Percentiles rank a stretch among this genome's conserved stretches.
phyloP scores from a whole-genome alignment of 2,113 vertebrate species.

The Suricata suricatta region DNA sequence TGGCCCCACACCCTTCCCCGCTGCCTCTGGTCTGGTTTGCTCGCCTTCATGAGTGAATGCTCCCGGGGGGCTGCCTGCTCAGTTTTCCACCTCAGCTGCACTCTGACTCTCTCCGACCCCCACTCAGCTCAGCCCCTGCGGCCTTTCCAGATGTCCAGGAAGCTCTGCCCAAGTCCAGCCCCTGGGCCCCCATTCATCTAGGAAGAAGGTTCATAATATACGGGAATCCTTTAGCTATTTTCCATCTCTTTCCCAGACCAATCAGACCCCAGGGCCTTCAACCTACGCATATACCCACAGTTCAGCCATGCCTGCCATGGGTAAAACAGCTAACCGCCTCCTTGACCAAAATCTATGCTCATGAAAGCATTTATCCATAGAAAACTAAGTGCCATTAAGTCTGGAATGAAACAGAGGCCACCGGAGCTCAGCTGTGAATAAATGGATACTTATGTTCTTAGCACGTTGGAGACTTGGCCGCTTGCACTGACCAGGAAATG shows the following conservation, averaged over 20 bases:
- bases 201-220: not conserved
- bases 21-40: not conserved
- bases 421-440: not conserved
- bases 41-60: not conserved
- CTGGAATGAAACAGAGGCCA: not conserved
- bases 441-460: not conserved
- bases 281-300: not conserved
- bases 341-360: not conserved
- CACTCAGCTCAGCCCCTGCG: not conserved
- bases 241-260: not conserved
- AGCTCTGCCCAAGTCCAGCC: not conserved
- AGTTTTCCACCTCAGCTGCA: not conserved
- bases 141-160: not conserved
- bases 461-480: not conserved
- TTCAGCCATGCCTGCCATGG: not conserved
- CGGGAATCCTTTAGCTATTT: not conserved
- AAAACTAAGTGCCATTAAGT: constrained; percentile 7
- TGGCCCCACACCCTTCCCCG: not conserved
- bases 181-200: not conserved
- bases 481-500: not conserved
- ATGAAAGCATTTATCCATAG: not conserved
- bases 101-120: not conserved
- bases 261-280: not conserved
- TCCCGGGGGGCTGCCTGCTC: not conserved
- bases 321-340: not conserved